These are phyloP conservation scores for Tenualosa thibaudeaui DNA, from an alignment of 2,797 vertebrate genomes.

Conservation along the genomic window DNA sequence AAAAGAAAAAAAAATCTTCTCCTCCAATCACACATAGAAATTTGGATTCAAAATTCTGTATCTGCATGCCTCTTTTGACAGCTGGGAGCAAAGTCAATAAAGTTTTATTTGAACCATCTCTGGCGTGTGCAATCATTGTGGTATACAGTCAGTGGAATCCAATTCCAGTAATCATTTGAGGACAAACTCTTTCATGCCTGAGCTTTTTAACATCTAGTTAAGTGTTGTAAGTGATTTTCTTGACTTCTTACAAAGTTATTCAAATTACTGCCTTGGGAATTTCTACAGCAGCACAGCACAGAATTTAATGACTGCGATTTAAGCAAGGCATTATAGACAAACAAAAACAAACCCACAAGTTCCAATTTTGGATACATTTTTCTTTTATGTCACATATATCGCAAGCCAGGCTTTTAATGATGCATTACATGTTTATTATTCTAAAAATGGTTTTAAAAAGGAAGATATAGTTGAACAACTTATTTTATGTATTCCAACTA, in stretches of 20 bases:
- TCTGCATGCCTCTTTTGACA: conserved; percentile 93
- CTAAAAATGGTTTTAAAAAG: conserved; percentile 43
- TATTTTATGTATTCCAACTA: conserved; percentile 20
- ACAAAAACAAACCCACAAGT: background rate
- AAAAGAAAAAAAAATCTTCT: conserved; percentile 55
- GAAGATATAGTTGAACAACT: conserved; percentile 39
- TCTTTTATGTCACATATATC: conserved; percentile 12
- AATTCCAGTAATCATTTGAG: too few species aligned
- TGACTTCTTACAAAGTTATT: too few species aligned
- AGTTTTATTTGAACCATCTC: conserved; percentile 80
- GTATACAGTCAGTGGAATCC: background rate
- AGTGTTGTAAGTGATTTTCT: too few species aligned
- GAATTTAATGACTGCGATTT: background rate
- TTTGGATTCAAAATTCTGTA: conserved; percentile 88
- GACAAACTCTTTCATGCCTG: too few species aligned
- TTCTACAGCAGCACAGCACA: background rate
- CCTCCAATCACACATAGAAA: conserved; percentile 65
- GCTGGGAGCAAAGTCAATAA: conserved; percentile 90
- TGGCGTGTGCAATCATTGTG: background rate
- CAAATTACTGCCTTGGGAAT: too few species aligned
- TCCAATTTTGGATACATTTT: background rate
- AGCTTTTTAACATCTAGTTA: too few species aligned
- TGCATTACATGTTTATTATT: conserved; percentile 34
- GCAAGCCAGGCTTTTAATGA: conserved; percentile 21
- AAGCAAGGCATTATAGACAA: background rate